Base-by-base conservation (phyloP, 1,140 invertebrate genomes). In the Drosophila bipectinata region DNA sequence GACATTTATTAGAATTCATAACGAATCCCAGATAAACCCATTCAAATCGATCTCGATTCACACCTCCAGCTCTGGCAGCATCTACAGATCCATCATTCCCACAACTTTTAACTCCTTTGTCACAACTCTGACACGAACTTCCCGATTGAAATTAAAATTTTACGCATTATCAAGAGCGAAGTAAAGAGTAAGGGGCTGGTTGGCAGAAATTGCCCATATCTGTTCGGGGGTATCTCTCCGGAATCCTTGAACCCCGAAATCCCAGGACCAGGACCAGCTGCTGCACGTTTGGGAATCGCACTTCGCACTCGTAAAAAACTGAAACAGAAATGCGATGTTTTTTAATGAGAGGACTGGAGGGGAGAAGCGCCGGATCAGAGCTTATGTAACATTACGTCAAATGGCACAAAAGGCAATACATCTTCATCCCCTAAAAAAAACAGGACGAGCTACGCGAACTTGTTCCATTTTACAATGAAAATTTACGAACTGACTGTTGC, bases 311-410 rank as follows among this genome's bases (percentile, higher is more conserved):
- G 74, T 74, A 75, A 78, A 87, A 81, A 81, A 12, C 75, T 82
- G 82, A 79, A 87, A 87, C 78, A 87, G 78, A 78, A 85, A 88
- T 85, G 68, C 62, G 66, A 84, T 74, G 78, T 72, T 77, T 64
- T 57, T 78, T 75, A 87, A 85, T 82, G 82, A 87, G 82, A 87
- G 74, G 64, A 51, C 15, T 45, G 26, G 28, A 30, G 9, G 2
- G 15, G 30, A n/a, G 52, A 18, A 44, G 15, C 18, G 30, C 37
- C 52, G 44, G 34, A 12, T 3, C 44, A 80, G 84, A 87, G 83
- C 83, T 87, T 87, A 83, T 87, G 83, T 88, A 88, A 88, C 83
- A 88, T 88, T 88, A 88, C 84, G 83, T 88, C 83, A 88, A 88
- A 89, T 88, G 67, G 79, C 76, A 79, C 79, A 83, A 89, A 87